Percentiles rank a stretch among this genome's conserved stretches.
Evolutionary conservation across 2,888 invertebrate species (phyloP).

Genomic region (Antheraea yamamai): DNA sequence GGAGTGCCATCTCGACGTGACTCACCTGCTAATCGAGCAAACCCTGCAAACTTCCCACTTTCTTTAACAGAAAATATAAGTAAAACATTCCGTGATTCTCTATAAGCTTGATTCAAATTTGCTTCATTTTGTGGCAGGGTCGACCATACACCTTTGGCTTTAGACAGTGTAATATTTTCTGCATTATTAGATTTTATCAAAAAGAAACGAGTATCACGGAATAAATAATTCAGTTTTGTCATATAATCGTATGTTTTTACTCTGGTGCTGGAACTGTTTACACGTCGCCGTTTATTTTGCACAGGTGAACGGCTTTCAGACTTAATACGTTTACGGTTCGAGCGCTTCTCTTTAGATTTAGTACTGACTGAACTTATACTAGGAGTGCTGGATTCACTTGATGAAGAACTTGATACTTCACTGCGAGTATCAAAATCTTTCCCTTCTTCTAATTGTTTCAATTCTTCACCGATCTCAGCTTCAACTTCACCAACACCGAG

Average conservation of each 20-base stretch:
- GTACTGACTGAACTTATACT: slow-evolving; percentile 90
- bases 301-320: slow-evolving; percentile 69
- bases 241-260: slow-evolving; percentile 91
- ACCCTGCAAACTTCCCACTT: slow-evolving; percentile 97
- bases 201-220: slow-evolving; percentile 96
- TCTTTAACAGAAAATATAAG: slow-evolving; percentile 98
- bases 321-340: slow-evolving; percentile 81
- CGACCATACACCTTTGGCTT: slow-evolving; percentile 98
- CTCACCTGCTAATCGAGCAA: slow-evolving; percentile 94
- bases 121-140: slow-evolving; percentile 98
- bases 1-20: slow-evolving; percentile 94
- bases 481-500: slow-evolving; percentile 85
- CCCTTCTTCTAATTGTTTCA: slow-evolving; percentile 88
- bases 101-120: slow-evolving; percentile 96
- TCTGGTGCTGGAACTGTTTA: slow-evolving; percentile 58
- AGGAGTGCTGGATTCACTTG: slow-evolving; percentile 86
- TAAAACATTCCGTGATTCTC: slow-evolving; percentile 95
- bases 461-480: slow-evolving; percentile 89
- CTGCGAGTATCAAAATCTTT: slow-evolving; percentile 92
- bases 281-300: slow-evolving; percentile 64
- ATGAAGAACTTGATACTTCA: slow-evolving; percentile 92
- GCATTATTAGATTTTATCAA: slow-evolving; percentile 99
- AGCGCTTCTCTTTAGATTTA: slow-evolving; percentile 83
- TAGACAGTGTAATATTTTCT: slow-evolving; percentile 97
- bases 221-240: slow-evolving; percentile 95